phyloP scores from a whole-genome alignment of 2,113 vertebrate genomes.

The Colinus virginianus region DNA sequence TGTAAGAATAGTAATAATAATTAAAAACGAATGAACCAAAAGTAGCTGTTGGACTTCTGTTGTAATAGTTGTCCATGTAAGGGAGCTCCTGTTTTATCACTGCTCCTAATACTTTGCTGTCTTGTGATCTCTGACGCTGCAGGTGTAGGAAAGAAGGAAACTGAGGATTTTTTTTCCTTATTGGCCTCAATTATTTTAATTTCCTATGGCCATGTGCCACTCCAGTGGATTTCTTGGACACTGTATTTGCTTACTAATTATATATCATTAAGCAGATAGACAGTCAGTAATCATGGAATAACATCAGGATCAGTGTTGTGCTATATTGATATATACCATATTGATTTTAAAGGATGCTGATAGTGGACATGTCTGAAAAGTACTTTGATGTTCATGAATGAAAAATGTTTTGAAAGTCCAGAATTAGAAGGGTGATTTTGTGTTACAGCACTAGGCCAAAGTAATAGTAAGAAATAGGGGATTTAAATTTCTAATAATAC shows the following conservation, averaged over 20 bases:
- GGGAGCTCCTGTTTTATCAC: not conserved
- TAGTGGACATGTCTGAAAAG: not conserved
- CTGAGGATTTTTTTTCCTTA: not conserved
- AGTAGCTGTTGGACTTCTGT: not conserved
- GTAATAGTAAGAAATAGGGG: not conserved
- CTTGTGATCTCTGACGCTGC: not conserved
- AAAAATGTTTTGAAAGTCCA: not conserved
- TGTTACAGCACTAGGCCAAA: not conserved
- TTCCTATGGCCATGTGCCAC: not conserved
- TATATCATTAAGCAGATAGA: not conserved
- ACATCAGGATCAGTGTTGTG: not conserved
- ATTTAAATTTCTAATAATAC: not conserved
- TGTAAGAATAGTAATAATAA: not conserved
- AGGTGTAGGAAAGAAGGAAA: not conserved
- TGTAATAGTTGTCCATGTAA: not conserved
- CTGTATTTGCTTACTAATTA: not conserved
- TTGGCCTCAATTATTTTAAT: not conserved
- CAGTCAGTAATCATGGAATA: accelerated
- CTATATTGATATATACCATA: not conserved
- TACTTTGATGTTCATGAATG: not conserved
- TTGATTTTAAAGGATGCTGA: not conserved
- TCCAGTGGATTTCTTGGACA: not conserved
- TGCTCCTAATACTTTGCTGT: not conserved
- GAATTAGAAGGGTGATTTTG: not conserved
- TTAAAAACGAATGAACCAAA: accelerated